Evolutionary conservation across 2,888 invertebrate genomes (phyloP).

Genomic region (Drosophila prolongata): DNA sequence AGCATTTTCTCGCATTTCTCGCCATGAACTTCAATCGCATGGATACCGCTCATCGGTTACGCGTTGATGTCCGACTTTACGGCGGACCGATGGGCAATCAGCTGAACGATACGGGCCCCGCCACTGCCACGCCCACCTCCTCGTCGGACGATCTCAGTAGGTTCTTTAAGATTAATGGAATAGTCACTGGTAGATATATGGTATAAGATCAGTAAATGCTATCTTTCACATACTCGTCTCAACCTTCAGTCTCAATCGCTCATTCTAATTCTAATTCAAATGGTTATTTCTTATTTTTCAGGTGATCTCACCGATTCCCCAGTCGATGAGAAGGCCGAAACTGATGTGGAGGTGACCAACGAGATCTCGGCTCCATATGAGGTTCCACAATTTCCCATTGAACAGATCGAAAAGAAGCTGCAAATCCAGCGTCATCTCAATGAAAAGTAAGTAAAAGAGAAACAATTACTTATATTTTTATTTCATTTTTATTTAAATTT

Average conservation of each 20-base stretch:
- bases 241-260: no score
- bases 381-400: slow-evolving; percentile 98
- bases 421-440: slow-evolving; percentile 95
- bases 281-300: slow-evolving; percentile 43
- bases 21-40: slow-evolving; percentile 75
- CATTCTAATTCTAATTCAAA: not conserved
- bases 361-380: slow-evolving; percentile 98
- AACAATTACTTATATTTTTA: no score
- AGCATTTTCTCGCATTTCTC: not conserved
- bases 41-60: slow-evolving; percentile 66
- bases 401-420: slow-evolving; percentile 97
- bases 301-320: slow-evolving; percentile 69
- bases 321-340: slow-evolving; percentile 60
- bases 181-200: no score
- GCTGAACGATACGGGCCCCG: not conserved
- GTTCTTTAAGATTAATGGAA: slow-evolving; percentile 12
- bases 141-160: slow-evolving; percentile 32
- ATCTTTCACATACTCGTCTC: not conserved
- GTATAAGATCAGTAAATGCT: no score
- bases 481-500: no score
- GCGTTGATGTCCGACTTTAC: slow-evolving; percentile 62
- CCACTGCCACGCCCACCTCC: not conserved
- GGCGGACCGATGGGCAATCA: slow-evolving; percentile 44
- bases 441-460: slow-evolving; percentile 89
- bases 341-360: slow-evolving; percentile 85